Percentiles rank a stretch among this genome's conserved stretches.
Evolutionary conservation across 1,140 invertebrate species (phyloP).

Genomic region (Dreissena polymorpha): DNA sequence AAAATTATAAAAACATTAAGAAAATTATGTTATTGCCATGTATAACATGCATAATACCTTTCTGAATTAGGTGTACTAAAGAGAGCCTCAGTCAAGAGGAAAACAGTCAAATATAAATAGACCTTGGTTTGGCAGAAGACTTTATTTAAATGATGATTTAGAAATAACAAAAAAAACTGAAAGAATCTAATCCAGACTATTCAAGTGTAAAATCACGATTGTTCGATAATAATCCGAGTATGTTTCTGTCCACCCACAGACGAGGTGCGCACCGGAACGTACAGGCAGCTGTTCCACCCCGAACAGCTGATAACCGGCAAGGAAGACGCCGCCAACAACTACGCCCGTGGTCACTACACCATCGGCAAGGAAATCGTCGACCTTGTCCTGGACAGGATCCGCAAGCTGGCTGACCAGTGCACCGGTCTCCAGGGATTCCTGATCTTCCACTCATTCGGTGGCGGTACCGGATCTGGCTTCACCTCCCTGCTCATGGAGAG

Average conservation of each 20-base stretch:
- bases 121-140: no score
- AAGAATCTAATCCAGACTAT: background rate
- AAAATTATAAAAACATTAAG: no score
- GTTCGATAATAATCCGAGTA: background rate
- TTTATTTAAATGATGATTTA: no score
- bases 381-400: conserved; percentile 54
- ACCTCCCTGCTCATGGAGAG: conserved; percentile 93
- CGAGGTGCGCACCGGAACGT: conserved; percentile 76
- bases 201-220: background rate
- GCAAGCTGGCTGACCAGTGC: conserved; percentile 59
- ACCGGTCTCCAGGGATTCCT: conserved; percentile 69
- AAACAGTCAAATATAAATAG: no score
- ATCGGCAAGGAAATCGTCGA: conserved; percentile 76
- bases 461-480: conserved; percentile 85
- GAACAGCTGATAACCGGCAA: conserved; percentile 77
- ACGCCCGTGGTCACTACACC: conserved; percentile 75
- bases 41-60: no score
- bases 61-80: no score
- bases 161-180: no score
- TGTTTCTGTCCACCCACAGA: conserved; percentile 45
- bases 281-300: conserved; percentile 58
- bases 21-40: no score
- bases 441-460: conserved; percentile 66
- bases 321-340: conserved; percentile 84
- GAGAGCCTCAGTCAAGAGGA: no score